phyloP scores from a whole-genome alignment of 2,113 vertebrate genomes.

The Gallinago undulata region DNA sequence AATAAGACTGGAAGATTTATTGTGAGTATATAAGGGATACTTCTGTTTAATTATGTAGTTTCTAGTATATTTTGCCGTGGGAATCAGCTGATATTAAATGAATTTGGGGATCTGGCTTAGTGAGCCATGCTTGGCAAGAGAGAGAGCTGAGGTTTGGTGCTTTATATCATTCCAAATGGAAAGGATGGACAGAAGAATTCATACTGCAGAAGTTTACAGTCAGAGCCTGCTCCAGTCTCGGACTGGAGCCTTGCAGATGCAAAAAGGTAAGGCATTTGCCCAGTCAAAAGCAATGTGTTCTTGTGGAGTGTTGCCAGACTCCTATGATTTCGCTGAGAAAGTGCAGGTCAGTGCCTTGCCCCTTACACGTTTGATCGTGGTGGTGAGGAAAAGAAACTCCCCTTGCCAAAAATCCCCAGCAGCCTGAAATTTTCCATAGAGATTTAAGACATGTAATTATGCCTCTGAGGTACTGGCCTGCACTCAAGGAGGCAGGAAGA shows the following conservation, averaged over 20 bases:
- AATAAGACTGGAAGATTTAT: conserved; percentile 90
- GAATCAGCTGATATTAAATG: not conserved
- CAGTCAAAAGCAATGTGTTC: not conserved
- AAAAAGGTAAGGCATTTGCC: not conserved
- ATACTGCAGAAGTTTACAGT: not conserved
- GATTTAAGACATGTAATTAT: conserved; percentile 23
- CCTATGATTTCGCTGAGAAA: not conserved
- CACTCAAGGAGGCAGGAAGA: not conserved
- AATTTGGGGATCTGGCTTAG: not conserved
- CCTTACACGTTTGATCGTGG: not conserved
- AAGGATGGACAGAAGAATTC: not conserved
- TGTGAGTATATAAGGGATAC: conserved; percentile 73
- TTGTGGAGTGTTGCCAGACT: not conserved
- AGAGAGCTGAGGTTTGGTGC: not conserved
- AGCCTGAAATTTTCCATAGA: not conserved
- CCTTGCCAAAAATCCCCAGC: not conserved
- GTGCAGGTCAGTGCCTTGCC: not conserved
- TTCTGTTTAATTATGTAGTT: not conserved
- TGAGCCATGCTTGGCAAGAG: not conserved
- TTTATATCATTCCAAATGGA: not conserved
- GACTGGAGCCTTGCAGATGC: not conserved
- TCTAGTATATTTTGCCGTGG: not conserved
- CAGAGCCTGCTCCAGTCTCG: not conserved
- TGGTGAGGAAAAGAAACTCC: not conserved
- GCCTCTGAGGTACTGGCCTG: not conserved